Evolutionary conservation across 2,888 invertebrate genomes (phyloP).

Genomic region (Helicoverpa assulta): DNA sequence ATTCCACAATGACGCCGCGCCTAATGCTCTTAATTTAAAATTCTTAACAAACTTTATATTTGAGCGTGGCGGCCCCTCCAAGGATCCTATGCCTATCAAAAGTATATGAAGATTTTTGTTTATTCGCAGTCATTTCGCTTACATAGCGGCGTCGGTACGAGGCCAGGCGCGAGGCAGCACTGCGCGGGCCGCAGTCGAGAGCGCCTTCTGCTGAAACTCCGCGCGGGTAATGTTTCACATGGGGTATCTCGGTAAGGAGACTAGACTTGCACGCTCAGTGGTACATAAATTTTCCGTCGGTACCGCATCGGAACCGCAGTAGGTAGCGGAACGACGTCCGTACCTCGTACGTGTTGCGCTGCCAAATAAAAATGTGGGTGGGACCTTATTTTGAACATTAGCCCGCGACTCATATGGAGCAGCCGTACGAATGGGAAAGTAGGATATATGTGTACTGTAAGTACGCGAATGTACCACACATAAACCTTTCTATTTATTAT

Average conservation of each 20-base stretch:
- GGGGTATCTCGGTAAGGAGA: conserved; percentile 74
- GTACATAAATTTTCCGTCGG: conserved; percentile 87
- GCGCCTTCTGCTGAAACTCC: conserved; percentile 71
- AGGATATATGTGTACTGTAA: conserved; percentile 44
- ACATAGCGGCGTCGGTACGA: conserved; percentile 72
- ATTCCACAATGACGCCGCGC: conserved; percentile 82
- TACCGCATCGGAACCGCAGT: conserved; percentile 89
- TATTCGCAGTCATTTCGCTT: conserved; percentile 79
- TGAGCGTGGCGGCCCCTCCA: conserved; percentile 79
- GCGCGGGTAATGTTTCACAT: conserved; percentile 73
- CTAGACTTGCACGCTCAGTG: conserved; percentile 84
- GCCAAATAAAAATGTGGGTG: conserved; percentile 81
- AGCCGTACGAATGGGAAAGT: conserved; percentile 53
- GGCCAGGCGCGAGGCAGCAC: conserved; percentile 44
- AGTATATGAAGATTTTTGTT: conserved; percentile 70
- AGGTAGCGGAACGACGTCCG: conserved; percentile 81
- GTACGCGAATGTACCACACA: conserved; percentile 49
- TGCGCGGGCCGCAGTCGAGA: conserved; percentile 75
- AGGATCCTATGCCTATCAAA: conserved; percentile 74
- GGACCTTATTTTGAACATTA: conserved; percentile 69
- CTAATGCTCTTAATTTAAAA: conserved; percentile 87
- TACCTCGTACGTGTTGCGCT: conserved; percentile 81
- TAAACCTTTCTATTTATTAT: conserved; percentile 61
- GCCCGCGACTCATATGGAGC: conserved; percentile 50
- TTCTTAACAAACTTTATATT: conserved; percentile 89